Conservation (phyloP, 2,888 invertebrate genomes). For the Dione juno region DNA sequence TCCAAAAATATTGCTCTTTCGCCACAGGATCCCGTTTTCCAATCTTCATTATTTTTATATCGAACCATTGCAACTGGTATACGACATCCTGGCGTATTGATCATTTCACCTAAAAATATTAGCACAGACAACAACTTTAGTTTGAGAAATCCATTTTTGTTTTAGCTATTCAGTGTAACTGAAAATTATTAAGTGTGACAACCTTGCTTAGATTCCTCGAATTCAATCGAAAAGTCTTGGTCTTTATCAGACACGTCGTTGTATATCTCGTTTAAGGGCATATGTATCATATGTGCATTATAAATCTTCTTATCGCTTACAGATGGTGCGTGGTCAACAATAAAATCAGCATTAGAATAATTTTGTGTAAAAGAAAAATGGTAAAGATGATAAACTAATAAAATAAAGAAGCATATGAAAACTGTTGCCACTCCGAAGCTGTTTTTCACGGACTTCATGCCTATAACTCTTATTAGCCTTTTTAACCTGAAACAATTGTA, state of each 20-base stretch:
- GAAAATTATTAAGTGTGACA: background rate
- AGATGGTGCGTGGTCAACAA: constrained; percentile 13
- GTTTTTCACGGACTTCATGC: constrained; percentile 59
- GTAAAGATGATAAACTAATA: constrained; percentile 57
- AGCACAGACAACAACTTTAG: background rate
- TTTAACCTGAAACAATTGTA: constrained; percentile 57
- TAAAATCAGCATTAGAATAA: constrained; percentile 28
- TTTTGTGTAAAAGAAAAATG: constrained; percentile 43
- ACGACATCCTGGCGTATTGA: constrained; percentile 67
- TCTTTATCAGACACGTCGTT: constrained; percentile 48
- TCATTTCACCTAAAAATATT: constrained; percentile 51
- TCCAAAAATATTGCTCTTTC: constrained; percentile 64
- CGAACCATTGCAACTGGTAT: constrained; percentile 61
- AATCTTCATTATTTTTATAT: constrained; percentile 51
- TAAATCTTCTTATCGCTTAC: constrained; percentile 28
- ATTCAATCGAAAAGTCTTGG: constrained; percentile 55
- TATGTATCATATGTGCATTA: constrained; percentile 56
- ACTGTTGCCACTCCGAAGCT: constrained; percentile 49
- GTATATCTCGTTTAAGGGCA: constrained; percentile 59
- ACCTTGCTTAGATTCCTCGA: constrained; percentile 55
- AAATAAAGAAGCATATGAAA: constrained; percentile 35
- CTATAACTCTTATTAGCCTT: constrained; percentile 55
- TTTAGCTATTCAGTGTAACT: too few species aligned
- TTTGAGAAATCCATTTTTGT: background rate
- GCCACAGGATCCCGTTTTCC: constrained; percentile 56